Evolutionary conservation across 1,140 invertebrate species (phyloP).

Genomic region (Ladona fulva): DNA sequence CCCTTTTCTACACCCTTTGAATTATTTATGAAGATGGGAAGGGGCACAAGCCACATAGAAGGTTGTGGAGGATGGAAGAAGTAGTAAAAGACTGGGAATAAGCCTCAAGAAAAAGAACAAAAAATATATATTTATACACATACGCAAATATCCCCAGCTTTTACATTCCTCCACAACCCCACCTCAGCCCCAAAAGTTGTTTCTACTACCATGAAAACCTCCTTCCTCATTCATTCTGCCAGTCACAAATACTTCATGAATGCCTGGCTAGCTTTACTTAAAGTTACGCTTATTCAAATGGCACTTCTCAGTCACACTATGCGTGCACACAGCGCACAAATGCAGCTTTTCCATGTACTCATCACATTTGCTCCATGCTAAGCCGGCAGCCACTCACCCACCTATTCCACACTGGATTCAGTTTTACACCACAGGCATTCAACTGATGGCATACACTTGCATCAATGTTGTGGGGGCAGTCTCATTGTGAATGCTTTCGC

Average conservation of each 20-base stretch:
- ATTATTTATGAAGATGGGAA: background rate
- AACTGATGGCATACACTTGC: background rate
- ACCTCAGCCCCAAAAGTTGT: background rate
- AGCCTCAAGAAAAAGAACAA: conserved; percentile 1
- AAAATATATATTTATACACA: conserved; percentile 11
- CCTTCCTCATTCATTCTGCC: background rate
- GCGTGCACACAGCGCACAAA: background rate
- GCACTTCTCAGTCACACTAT: conserved; percentile 3
- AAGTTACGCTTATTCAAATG: background rate
- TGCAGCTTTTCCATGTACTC: background rate
- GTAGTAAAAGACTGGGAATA: background rate
- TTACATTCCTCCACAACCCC: background rate
- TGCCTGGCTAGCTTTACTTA: background rate
- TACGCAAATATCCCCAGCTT: background rate
- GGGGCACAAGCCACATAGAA: background rate
- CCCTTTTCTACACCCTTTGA: background rate
- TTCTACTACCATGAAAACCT: background rate
- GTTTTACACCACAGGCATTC: background rate
- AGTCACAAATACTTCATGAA: background rate
- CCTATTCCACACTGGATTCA: background rate
- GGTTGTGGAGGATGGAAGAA: conserved; percentile 7
- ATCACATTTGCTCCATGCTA: background rate
- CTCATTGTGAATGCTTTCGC: background rate
- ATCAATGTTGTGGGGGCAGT: background rate
- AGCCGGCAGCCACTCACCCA: background rate